Evolutionary conservation across 2,888 invertebrate genomes (phyloP), one percentile per base, ranked within the genome.

Genomic region (Miltochrista miniata): DNA sequence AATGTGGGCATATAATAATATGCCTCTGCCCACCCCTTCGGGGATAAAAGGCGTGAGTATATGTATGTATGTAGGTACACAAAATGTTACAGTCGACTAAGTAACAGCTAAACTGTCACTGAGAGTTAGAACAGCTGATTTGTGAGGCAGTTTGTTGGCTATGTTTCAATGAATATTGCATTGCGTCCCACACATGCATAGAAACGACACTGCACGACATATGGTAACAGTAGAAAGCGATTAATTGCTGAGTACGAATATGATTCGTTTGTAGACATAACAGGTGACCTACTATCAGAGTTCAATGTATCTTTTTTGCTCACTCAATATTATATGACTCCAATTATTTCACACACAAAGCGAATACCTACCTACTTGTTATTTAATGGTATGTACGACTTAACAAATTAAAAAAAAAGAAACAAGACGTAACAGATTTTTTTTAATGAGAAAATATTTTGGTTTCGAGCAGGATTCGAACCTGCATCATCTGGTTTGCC

Each of bases 61-160:
- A n/a, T n/a, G n/a, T n/a, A n/a, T n/a, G n/a, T n/a, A n/a, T n/a
- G n/a, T n/a, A n/a, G n/a, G n/a, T n/a, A n/a, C n/a, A n/a, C n/a
- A n/a, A n/a, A n/a, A n/a, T n/a, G n/a, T n/a, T n/a, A n/a, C n/a
- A n/a, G n/a, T n/a, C 18, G 5, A 24, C 18, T 24, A 24, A 24
- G 18, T 4, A 24, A 24, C 5, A 5, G 18, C 18, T 4, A 24
- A 4, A 36, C 18, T 33, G 37, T 48, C 14, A 7, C 31, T 48
- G 30, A 15, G 31, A 48, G 18, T 37, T n/a, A n/a, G n/a, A 37
- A 46, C 33, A 38, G 31, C 8, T 15, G 41, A 45, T 37, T 48
- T 37, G 34, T 31, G 7, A 42, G 8, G 38, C 38, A 43, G 13
- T 38, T 38, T 40, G 38, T 59, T 62, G 64, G 64, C 60, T 54